Base-by-base conservation (phyloP, 2,113 vertebrate species). In the Opisthocomus hoazin region DNA sequence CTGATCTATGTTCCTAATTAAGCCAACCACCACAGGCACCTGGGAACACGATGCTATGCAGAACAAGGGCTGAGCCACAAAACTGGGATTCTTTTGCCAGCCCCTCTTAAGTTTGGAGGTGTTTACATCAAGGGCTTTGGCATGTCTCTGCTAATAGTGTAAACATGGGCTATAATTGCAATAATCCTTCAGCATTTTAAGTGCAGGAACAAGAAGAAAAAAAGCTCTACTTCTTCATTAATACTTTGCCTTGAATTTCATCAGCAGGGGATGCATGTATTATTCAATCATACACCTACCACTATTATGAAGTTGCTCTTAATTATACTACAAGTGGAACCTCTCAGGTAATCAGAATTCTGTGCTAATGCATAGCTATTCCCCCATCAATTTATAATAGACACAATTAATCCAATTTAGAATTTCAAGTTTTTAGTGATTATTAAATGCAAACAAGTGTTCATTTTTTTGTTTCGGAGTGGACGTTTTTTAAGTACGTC, bases 281-380 rank as follows among this genome's bases (percentile, higher is more conserved):
- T 97, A 97, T 93, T 94, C 96, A 97, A 66, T 96, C 94, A 94
- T 76, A 97, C 89, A 94, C 95, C 97, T 93, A 96, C 77, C 39
- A 87, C 80, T 93, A 91, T 91, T 90, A 90, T 90, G 94, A 92
- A 96, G 89, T 86, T 94, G 93, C 94, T 97, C 96, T 97, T 97
- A 97, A 97, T 97, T 97, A 97, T 96, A 90, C 89, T 71, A 95
- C 87, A 95, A 97, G 97, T 96, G 94, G 96, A 97, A 97, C 96
- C 97, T 97, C 96, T 97, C 96, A 96, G 95, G 97, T 97, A 97
- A 97, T 97, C 97, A 97, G 96, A 96, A 97, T 97, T 96, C 96
- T 97, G 46, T 85, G 89, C 93, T 97, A 97, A 97, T 97, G 95
- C 90, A 89, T 82, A 95, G 94, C 94, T 97, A 97, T 97, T 97